Conservation (phyloP, 2,113 vertebrate species). For the Psephotus haematonotus region DNA sequence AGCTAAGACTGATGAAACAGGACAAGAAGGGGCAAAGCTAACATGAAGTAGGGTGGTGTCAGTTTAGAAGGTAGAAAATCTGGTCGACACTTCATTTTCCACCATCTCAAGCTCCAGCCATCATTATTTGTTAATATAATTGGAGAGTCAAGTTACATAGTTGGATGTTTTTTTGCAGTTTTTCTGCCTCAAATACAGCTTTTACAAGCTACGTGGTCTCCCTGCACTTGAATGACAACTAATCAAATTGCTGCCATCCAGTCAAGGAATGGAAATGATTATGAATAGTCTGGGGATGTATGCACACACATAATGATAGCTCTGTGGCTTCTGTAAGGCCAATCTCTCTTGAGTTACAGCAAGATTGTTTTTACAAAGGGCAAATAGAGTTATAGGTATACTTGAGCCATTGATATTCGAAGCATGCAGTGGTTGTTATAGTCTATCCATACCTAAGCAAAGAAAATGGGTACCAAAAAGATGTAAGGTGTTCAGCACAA, state of each 20-base stretch:
- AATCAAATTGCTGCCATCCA: not conserved
- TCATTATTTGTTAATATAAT: not conserved
- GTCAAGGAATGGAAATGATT: not conserved
- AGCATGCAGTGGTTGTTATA: not conserved
- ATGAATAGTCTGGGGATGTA: not conserved
- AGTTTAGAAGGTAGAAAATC: not conserved
- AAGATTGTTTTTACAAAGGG: not conserved
- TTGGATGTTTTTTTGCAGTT: not conserved
- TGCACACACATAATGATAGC: not conserved
- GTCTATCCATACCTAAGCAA: no score
- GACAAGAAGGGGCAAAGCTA: not conserved
- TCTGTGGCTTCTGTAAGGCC: not conserved
- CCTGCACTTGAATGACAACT: not conserved
- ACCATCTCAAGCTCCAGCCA: not conserved
- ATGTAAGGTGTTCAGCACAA: not conserved
- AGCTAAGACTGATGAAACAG: not conserved
- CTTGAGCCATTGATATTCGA: not conserved
- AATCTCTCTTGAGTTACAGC: not conserved
- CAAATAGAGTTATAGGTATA: not conserved
- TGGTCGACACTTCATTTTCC: not conserved
- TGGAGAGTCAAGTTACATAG: not conserved
- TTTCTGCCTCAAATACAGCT: not conserved
- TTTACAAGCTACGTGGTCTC: not conserved
- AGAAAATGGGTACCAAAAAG: not conserved
- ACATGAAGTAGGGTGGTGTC: not conserved